Evolutionary conservation across 64 coral and sea anemone genomes (phyloP), one percentile per base, ranked within the genome.

Genomic region (Orbicella faveolata): DNA sequence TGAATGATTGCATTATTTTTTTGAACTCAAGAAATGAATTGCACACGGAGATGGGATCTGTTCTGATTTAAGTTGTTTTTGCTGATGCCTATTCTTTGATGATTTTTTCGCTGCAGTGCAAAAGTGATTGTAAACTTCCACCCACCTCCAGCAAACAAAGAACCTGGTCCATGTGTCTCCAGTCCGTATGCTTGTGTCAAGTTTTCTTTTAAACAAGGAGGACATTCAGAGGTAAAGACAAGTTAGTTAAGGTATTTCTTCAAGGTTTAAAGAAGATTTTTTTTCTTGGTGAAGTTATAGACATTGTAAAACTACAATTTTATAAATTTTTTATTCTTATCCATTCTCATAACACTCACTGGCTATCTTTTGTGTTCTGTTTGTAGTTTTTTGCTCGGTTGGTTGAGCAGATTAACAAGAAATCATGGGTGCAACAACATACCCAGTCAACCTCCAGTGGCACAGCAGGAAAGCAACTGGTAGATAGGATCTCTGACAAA

Each of bases 201-300:
- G 26, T 92, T 98, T 52, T 92, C 96, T 21, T 98, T 98, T 57
- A 94, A 94, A 82, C 52, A 92, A 39, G 92, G 96, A 30, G 96
- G 96, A 8, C 96, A 98, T 63, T 72, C 62, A 51, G 89, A 98
- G 96, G 96, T 98, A 96, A 9, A n/a, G 1, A 34, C 17, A 26
- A 25, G 7, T 48, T 3, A 70, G 11, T 67, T n/a, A 73, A 15
- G 16, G 20, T 74, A 16, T 26, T 76, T 36, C 20, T 30, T 11
- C 0, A 30, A 30, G 30, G 30, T 30, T 30, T 30, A 30, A 30
- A 30, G 30, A 30, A 30, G 30, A 30, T 30, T 30, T 30, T 30
- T 23, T n/a, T n/a, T 69, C 13, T 19, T 69, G 36, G 13, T 70
- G 21, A 23, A 52, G 21, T 6, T 9, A n/a, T 30, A 4, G 54